Evolutionary conservation across 2,113 vertebrate species (phyloP).

Genomic region (Chinchilla lanigera): DNA sequence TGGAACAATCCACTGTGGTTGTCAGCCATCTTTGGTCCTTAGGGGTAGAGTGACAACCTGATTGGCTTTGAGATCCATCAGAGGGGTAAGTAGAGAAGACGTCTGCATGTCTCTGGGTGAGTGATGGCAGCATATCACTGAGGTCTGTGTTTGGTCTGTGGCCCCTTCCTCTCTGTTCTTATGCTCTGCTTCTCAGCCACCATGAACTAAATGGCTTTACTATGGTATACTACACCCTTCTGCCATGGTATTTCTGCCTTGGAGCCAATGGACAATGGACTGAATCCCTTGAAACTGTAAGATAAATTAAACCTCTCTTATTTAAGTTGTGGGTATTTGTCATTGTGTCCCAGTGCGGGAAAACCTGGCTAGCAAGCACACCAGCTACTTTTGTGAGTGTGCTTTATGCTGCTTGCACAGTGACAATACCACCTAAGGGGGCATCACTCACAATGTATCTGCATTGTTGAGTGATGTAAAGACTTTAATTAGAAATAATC

Average conservation of each 20-base stretch:
- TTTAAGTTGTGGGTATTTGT: not conserved
- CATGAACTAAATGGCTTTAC: not conserved
- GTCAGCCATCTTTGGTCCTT: not conserved
- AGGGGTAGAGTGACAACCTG: not conserved
- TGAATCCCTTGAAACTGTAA: not conserved
- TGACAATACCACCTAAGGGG: not conserved
- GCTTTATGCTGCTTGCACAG: no score
- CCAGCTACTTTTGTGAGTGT: no score
- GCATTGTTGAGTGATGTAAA: not conserved
- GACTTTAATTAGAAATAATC: not conserved
- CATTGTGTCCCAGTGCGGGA: not conserved
- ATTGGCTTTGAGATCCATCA: not conserved
- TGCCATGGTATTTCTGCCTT: not conserved
- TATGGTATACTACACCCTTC: not conserved
- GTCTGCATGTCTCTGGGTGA: not conserved
- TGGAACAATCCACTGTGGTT: accelerated
- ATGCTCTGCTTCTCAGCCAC: not conserved
- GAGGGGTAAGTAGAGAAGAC: not conserved
- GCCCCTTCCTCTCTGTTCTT: not conserved
- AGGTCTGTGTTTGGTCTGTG: not conserved
- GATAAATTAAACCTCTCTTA: not conserved
- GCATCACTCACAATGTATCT: not conserved
- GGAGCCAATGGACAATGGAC: not conserved
- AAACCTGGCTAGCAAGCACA: not conserved
- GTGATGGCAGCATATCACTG: not conserved